Evolutionary conservation across 2,113 vertebrate genomes (phyloP).

Genomic region (Eptesicus fuscus): DNA sequence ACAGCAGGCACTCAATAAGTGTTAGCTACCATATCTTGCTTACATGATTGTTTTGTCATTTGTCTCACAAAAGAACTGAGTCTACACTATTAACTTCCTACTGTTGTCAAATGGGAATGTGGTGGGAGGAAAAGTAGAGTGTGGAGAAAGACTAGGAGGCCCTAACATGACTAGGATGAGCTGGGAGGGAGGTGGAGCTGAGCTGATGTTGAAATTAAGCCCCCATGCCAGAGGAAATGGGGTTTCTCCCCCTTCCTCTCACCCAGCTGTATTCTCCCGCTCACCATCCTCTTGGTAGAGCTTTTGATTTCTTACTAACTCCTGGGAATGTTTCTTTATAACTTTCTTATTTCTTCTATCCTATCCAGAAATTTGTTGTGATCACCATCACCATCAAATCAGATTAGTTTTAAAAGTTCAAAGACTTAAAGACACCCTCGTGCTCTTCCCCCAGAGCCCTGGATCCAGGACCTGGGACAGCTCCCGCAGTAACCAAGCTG

Average conservation of each 20-base stretch:
- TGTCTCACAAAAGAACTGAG: background rate
- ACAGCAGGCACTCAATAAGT: background rate
- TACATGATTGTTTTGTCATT: background rate
- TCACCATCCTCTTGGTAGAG: background rate
- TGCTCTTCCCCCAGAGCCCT: background rate
- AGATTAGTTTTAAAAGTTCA: background rate
- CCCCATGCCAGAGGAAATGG: background rate
- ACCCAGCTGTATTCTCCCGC: background rate
- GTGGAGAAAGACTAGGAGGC: background rate
- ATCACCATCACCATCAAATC: background rate
- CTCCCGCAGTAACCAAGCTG: background rate
- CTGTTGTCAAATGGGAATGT: background rate
- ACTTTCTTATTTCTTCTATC: background rate
- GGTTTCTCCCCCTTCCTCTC: background rate
- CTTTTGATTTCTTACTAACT: background rate
- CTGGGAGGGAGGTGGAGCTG: rapidly evolving
- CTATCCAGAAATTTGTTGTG: background rate
- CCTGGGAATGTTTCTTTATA: background rate
- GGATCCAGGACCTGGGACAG: too few relatives aligned
- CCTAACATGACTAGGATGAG: rapidly evolving
- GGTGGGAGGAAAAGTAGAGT: background rate
- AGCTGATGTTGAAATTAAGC: background rate
- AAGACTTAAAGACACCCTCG: background rate
- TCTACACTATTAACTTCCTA: background rate
- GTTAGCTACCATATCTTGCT: background rate